Base-by-base conservation (phyloP, 2,113 vertebrate genomes). In the Capra hircus region DNA sequence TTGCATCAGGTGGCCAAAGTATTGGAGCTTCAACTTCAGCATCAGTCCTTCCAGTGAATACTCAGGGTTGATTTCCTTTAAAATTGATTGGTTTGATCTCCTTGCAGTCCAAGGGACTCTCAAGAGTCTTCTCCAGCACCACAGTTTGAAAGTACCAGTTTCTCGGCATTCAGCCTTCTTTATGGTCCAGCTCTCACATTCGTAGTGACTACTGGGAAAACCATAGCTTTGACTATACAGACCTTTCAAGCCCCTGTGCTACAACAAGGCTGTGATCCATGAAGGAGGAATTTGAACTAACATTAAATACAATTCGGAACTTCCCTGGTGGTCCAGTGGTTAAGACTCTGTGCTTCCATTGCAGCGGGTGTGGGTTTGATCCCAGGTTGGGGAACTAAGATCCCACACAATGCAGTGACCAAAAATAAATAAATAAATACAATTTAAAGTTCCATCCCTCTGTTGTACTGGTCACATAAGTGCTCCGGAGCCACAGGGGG, bases 341-440 rank as follows among this genome's bases (percentile, higher is more conserved):
- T 80, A 48, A 50, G 28, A 50, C 45, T 80, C 15, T 0, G 0
- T 80, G 15, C 28, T 19, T 33, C 77, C 28, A 19, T 11, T 50
- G 77, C 16, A 80, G 77, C 1, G 2, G 45, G 45, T 30, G 28
- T 0, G 1, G 48, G 48, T 52, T n/a, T 45, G 14, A n/a, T 52
- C 19, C 17, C 10, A 2, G 48, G 48, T n/a, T 4, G 5, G 17
- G 30, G 48, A n/a, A 52, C 48, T n/a, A 50, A 80, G 45, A 50
- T 80, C 48, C 48, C 48, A n/a, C 30, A 52, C 0, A 3, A 17
- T 33, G 45, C 43, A 48, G 80, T 1, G 10, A 33, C 48, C 48
- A 52, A 81, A 50, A 50, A 11, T 52, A 21, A 82, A 52, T n/a
- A 21, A 82, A 82, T 82, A 88, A 36, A 40, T 82, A 15, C 45